Base-by-base conservation (phyloP, 2,888 invertebrate species). In the Lampropteryx suffumata region DNA sequence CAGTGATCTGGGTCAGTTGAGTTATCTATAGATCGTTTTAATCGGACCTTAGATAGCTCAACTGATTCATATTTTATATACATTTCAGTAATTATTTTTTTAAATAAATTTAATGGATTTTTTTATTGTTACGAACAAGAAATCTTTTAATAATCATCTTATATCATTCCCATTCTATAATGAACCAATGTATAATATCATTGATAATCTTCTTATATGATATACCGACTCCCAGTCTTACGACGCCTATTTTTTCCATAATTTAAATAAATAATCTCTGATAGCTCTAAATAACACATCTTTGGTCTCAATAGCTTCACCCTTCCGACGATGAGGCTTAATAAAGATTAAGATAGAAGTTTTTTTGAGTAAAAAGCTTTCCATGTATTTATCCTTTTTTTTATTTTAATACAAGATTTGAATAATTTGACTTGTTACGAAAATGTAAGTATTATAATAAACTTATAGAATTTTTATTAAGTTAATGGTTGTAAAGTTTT, bases 311-410 rank as follows among this genome's bases (percentile, higher is more conserved):
- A 82, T 76, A 69, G 73, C 77, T 64, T 73, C 77, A 79, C 82
- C 82, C 82, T 80, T 82, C 68, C 69, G 74, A 69, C 73, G 79
- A 79, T 73, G 76, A 76, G 75, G 79, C 79, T 88, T 87, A 87
- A 82, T 82, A 83, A 82, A 85, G 88, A 87, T 89, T 89, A 87
- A 88, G 87, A 88, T 88, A 88, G 69, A 77, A 75, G 74, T 76
- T 83, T 81, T 84, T 84, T 71, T 74, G 79, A 72, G 79, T 85
- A 87, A 88, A 88, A 84, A 82, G 82, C 82, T 87, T 87, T 86
- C 76, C 73, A 80, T 84, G 82, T 87, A 78, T 76, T 73, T 69
- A 63, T 60, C 43, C 67, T 74, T 77, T 75, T 76, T 63, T 76
- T 76, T 34, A 35, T 51, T 78, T 68, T 57, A 63, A 67, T 55